phyloP scores from a whole-genome alignment of 2,888 invertebrate species.

The Aspidiotus rigidus region DNA sequence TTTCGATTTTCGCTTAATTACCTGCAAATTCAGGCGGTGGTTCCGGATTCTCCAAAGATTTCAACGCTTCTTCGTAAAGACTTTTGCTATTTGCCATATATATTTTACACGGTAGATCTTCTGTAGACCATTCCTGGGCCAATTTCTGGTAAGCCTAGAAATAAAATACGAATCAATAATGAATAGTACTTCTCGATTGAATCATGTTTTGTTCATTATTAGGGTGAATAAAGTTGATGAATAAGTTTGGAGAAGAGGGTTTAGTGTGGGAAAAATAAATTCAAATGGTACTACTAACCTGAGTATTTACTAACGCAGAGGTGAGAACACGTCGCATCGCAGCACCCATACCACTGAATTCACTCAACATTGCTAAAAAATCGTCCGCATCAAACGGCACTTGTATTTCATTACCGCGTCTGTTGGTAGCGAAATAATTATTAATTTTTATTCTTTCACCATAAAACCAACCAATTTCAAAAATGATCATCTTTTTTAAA shows the following conservation, averaged over 20 bases:
- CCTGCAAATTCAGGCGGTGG: conserved; percentile 57
- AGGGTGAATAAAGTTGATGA: no score
- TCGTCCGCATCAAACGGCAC: conserved; percentile 59
- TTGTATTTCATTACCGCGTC: not conserved
- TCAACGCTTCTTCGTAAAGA: conserved; percentile 72
- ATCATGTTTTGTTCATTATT: no score
- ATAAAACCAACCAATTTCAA: no score
- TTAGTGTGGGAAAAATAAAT: no score
- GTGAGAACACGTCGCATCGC: conserved; percentile 92
- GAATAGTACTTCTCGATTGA: not conserved
- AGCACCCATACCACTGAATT: conserved; percentile 92
- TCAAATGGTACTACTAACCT: conserved; percentile 3
- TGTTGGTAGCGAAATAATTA: no score
- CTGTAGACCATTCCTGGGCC: conserved; percentile 20
- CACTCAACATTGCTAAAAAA: conserved; percentile 82
- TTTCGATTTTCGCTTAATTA: not conserved
- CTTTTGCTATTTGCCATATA: conserved; percentile 40
- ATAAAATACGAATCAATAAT: not conserved
- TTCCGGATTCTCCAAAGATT: conserved; percentile 64
- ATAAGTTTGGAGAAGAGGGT: no score
- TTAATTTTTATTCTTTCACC: no score
- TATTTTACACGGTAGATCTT: not conserved
- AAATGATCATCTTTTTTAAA: no score
- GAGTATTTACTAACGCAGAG: conserved; percentile 73
- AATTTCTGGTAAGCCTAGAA: conserved; percentile 16